These are phyloP conservation scores for Nesoenas mayeri DNA, from an alignment of 2,113 vertebrate genomes.

Conservation along the genomic window DNA sequence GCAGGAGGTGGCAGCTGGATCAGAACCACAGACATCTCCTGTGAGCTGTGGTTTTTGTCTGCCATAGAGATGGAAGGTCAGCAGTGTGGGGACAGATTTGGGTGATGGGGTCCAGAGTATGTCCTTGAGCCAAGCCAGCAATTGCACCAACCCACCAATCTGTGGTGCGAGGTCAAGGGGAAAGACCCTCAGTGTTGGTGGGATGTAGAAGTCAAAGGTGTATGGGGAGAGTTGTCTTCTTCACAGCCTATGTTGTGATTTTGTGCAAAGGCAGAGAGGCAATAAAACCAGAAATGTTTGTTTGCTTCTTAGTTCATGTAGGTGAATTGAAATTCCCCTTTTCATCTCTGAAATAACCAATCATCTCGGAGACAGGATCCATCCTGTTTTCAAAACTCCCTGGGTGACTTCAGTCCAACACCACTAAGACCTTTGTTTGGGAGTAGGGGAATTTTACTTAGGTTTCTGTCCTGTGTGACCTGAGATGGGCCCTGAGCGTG, in stretches of 20 bases:
- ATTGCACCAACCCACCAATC: neutral
- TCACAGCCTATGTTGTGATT: neutral
- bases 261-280: neutral
- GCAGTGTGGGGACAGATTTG: neutral
- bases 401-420: neutral
- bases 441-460: neutral
- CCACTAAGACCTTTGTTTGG: neutral
- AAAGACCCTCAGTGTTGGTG: neutral
- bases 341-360: accelerated
- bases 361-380: neutral
- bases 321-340: neutral
- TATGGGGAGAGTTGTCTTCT: neutral
- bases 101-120: neutral
- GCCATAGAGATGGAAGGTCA: neutral
- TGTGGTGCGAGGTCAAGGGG: neutral
- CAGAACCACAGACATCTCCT: neutral
- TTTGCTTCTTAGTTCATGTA: neutral
- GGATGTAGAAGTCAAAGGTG: neutral
- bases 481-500: neutral
- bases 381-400: neutral
- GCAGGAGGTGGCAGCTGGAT: neutral
- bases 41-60: neutral
- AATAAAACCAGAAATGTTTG: neutral
- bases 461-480: neutral
- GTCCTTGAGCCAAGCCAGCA: neutral